These are phyloP conservation scores for Glossophaga mutica DNA, from an alignment of 2,797 vertebrate species.

Conservation along the genomic window DNA sequence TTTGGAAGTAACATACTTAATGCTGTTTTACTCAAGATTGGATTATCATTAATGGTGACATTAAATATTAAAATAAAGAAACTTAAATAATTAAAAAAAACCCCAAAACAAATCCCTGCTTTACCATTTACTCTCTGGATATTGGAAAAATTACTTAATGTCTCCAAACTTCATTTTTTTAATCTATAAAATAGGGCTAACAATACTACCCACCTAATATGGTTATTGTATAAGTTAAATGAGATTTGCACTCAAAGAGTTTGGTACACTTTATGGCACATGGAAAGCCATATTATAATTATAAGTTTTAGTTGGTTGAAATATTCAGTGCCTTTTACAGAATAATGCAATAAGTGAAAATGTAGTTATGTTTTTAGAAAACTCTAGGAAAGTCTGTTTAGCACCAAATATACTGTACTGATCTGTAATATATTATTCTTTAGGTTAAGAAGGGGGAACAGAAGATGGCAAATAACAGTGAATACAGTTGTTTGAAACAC, in stretches of 20 bases:
- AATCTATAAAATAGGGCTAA: background rate
- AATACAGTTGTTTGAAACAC: background rate
- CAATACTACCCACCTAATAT: background rate
- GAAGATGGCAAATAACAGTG: background rate
- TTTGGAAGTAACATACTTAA: conserved; percentile 36
- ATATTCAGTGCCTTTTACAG: background rate
- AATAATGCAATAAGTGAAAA: background rate
- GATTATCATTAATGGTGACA: background rate
- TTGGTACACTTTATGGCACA: background rate
- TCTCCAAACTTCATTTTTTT: background rate
- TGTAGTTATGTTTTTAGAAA: conserved; percentile 25
- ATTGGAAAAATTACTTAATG: background rate
- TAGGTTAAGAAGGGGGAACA: background rate
- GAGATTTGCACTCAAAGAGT: background rate
- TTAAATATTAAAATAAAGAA: conserved; percentile 59
- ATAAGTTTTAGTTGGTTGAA: background rate
- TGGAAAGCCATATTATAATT: background rate
- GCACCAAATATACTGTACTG: background rate
- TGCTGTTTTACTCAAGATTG: conserved; percentile 2
- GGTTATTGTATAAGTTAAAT: background rate
- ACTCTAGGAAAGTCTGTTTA: background rate
- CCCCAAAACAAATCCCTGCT: background rate
- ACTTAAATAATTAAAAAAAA: too few relatives aligned
- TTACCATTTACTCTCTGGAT: background rate
- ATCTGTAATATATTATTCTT: background rate